Evolutionary conservation across 2,113 vertebrate species (phyloP), one percentile per base, ranked within the genome.

Genomic region (Odocoileus virginianus): DNA sequence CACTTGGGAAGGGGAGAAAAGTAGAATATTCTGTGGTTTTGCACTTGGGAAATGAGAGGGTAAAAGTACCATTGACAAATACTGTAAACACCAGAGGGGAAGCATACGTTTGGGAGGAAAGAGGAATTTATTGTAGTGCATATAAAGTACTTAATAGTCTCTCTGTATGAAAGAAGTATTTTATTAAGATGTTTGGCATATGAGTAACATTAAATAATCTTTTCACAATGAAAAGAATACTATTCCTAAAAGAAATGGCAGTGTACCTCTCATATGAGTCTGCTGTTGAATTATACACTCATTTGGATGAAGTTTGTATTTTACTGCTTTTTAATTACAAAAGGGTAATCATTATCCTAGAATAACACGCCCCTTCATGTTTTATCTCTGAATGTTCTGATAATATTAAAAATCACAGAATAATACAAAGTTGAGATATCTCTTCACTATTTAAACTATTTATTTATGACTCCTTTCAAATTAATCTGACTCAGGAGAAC

Each of bases 261-360:
- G 27, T 82, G 33, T 45, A 64, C 36, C 71, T 84, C 45, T 93
- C 27, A 25, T 5, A 28, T 9, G 11, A 52, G 2, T 54, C 27
- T 54, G 33, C 21, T 93, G 27, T 57, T 91, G 60, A 91, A 85
- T 61, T 67, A 14, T 33, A 81, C 21, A 4, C 2, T 13, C 33
- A 57, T 55, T 92, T 74, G 36, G 33, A 61, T 88, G n/a, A 74
- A 45, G 85, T 95, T 79, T 94, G 43, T 92, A 55, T 36, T 94
- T 94, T 92, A 87, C 55, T 64, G 33, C 19, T 91, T 96, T 92
- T 93, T 95, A 67, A 84, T 94, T 96, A 74, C 8, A 83, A 71
- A 89, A 52, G 33, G 33, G 7, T 92, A 36, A 45, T 85, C 40
- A 87, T 91, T 94, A 71, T 81, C n/a, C 17, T 57, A 93, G 67